Evolutionary conservation across 2,113 vertebrate genomes (phyloP).

Genomic region (Oenanthe oenanthe): DNA sequence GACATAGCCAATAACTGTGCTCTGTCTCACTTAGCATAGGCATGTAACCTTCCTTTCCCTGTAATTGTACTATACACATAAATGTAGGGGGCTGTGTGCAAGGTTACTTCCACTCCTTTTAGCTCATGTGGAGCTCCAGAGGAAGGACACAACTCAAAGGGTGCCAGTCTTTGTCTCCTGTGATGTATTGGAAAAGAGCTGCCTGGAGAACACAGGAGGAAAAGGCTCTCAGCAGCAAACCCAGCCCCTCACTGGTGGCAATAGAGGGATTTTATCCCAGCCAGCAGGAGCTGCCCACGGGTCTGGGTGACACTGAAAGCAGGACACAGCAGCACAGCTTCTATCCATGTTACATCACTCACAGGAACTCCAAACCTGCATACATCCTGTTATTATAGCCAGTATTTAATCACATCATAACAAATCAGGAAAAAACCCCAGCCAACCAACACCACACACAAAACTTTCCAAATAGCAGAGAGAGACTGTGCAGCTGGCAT

Average conservation of each 20-base stretch:
- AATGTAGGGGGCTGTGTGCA: fast-evolving
- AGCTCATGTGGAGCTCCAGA: background rate
- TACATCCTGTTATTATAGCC: background rate
- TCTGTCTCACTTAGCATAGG: background rate
- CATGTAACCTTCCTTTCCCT: background rate
- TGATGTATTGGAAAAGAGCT: background rate
- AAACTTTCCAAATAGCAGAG: background rate
- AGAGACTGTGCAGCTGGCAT: background rate
- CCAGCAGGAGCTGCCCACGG: background rate
- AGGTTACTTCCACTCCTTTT: background rate
- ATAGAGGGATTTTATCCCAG: background rate
- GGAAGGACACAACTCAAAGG: background rate
- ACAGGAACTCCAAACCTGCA: background rate
- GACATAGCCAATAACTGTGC: background rate
- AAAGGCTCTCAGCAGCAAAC: background rate
- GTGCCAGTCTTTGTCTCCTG: background rate
- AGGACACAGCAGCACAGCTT: background rate
- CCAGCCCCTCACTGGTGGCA: background rate
- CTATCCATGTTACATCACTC: background rate
- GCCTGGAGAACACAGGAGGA: background rate
- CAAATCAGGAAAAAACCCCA: background rate
- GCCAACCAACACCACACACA: background rate
- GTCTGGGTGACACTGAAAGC: background rate
- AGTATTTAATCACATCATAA: background rate
- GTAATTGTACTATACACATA: fast-evolving